Evolutionary conservation across 2,888 invertebrate genomes (phyloP), one percentile per base, ranked within the genome.

Genomic region (Eurois occulta): DNA sequence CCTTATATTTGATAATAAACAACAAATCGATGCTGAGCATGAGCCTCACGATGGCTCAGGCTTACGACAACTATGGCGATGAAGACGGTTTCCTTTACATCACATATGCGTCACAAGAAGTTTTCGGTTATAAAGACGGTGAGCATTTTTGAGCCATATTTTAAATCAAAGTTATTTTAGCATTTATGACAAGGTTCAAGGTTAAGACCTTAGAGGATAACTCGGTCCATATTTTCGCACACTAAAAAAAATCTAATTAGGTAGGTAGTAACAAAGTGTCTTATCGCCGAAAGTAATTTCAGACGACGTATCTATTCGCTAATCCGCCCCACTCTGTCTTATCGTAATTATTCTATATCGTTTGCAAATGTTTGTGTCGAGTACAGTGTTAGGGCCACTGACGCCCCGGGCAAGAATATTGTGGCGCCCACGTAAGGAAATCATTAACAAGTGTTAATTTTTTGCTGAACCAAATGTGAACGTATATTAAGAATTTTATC

Each of bases 21-120:
- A 98, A 99, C 94, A 97, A 97, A 91, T 98, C 98, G 74, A 98
- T 99, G 97, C 97, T 98, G 32, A 98, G 98, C 86, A 97, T 98
- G 95, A 98, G 98, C 41, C 97, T 98, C 86, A 98, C 98, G 0
- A 97, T 99, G 95, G 97, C 98, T 0, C 98, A 99, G 94, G 97
- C 98, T 0, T 98, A 99, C 94, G 97, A 97, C 58, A 97, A 98
- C 81, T 97, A 98, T 88, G 97, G 97, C 68, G 98, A 98, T 86
- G 98, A 98, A 48, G 99, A 99, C 92, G 99, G 99, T 0, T 99
- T 98, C 92, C 97, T 99, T 0, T 99, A 99, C 93, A 97, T 99
- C 90, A 98, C 98, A 0, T 99, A 99, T 92, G 98, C 99, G 0
- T 98, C 98, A 41, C 99, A 99, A 95, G 99, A 99, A 96, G 98